Percentiles rank a stretch among this genome's conserved stretches.
phyloP scores from a whole-genome alignment of 2,113 vertebrate genomes.

The Manacus vitellinus region DNA sequence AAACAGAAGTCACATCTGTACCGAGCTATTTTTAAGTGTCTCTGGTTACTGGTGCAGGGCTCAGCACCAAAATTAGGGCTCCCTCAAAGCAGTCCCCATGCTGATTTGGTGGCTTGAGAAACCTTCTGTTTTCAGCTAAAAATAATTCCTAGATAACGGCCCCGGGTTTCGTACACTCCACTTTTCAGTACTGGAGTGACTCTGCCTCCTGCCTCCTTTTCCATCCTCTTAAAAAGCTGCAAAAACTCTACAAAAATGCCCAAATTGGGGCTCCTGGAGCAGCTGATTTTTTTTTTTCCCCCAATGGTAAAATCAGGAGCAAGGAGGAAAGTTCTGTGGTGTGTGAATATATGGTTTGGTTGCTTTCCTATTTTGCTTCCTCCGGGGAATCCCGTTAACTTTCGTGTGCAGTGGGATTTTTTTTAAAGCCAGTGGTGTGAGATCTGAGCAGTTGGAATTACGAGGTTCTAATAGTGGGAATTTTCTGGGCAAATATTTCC shows the following conservation, averaged over 20 bases:
- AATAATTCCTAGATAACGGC: constrained; percentile 67
- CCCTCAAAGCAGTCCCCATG: constrained; percentile 14
- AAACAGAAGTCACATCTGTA: constrained; percentile 46
- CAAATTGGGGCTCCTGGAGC: fast-evolving
- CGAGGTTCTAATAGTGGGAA: too few species aligned
- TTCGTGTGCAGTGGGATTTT: too few species aligned
- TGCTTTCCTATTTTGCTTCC: too few species aligned
- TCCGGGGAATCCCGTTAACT: too few species aligned
- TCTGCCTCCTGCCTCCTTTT: not conserved
- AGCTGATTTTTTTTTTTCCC: not conserved
- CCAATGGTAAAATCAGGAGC: fast-evolving
- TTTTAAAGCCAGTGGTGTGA: too few species aligned
- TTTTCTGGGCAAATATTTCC: too few species aligned
- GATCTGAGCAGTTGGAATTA: too few species aligned
- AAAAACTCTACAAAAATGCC: not conserved
- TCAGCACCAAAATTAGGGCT: constrained; percentile 41
- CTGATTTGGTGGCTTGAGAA: constrained; percentile 40
- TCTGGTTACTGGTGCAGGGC: constrained; percentile 25
- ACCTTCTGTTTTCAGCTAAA: constrained; percentile 58
- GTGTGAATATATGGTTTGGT: not conserved
- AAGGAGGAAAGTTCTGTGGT: not conserved
- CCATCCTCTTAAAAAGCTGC: not conserved
- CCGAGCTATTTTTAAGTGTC: constrained; percentile 49
- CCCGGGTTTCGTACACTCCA: not conserved
- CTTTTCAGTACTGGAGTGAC: constrained; percentile 15